phyloP scores from a whole-genome alignment of 2,113 vertebrate species.

The Pan paniscus region DNA sequence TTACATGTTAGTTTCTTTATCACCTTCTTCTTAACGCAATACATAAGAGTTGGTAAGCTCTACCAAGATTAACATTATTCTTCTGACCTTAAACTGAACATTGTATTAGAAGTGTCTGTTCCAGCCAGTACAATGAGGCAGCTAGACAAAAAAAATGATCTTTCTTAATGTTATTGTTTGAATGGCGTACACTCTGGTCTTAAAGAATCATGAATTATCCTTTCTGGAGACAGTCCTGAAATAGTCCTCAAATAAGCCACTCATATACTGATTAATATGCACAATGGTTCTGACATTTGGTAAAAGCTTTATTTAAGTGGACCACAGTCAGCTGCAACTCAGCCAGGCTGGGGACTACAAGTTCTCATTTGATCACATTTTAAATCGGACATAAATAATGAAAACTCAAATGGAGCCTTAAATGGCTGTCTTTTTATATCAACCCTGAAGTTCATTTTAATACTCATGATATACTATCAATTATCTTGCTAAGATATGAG shows the following conservation, averaged over 20 bases:
- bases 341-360: background rate
- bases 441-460: background rate
- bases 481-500: background rate
- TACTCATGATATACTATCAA: background rate
- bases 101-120: background rate
- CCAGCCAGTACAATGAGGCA: background rate
- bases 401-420: background rate
- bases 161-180: background rate
- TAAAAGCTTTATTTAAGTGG: slow-evolving; percentile 35
- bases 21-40: background rate
- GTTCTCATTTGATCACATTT: background rate
- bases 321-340: background rate
- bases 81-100: background rate
- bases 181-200: background rate
- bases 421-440: background rate
- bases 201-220: slow-evolving; percentile 59
- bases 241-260: slow-evolving; percentile 56
- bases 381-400: background rate
- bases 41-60: background rate
- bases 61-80: background rate
- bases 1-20: background rate
- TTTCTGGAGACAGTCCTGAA: background rate
- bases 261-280: slow-evolving; percentile 65
- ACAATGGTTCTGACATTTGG: background rate
- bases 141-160: background rate